Base-by-base conservation (phyloP, 2,797 vertebrate species). In the Sitta carolinensis region DNA sequence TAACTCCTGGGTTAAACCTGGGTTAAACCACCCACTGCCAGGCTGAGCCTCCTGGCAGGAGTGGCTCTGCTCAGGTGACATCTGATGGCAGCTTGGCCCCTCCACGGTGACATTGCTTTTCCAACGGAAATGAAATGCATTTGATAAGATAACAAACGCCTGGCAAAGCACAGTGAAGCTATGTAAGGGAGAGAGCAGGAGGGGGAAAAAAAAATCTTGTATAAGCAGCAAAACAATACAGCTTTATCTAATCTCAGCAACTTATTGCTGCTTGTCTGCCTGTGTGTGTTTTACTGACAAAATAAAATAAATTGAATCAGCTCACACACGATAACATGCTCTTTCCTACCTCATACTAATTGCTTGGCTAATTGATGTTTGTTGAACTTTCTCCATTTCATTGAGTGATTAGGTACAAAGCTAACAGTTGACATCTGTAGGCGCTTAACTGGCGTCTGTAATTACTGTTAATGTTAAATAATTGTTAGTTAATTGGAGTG, bases 401-500 rank as follows among this genome's bases (percentile, higher is more conserved):
- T 98, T 98, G 98, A 98, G 98, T 98, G 98, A 98, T 98, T 98
- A 98, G 98, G 98, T 98, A 98, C 97, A 98, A 98, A 98, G 97
- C 98, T 98, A 98, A 98, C 98, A 95, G 98, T 98, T 97, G 98
- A 98, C 99, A 99, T 99, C 98, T 98, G 98, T 98, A 98, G 99
- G 98, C 98, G 97, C 98, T 98, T 98, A 97, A 98, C 98, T 98
- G 98, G 98, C 97, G 90, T 95, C 96, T 97, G 98, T 99, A 99
- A 99, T 99, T 99, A 99, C 98, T 98, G 98, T 98, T 98, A 98
- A 98, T 98, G 98, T 98, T 98, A 98, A 99, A 98, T 98, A 98
- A 99, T 98, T 99, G 98, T 98, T 98, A 98, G 98, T 98, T 99
- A 99, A 99, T 99, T 98, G 98, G 98, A 98, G 98, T 98, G 97